Percentiles rank a stretch among this genome's conserved stretches.
These are phyloP conservation scores for Sinhomidia bicolor DNA, from an alignment of 2,888 invertebrate genomes.

Conservation along the genomic window DNA sequence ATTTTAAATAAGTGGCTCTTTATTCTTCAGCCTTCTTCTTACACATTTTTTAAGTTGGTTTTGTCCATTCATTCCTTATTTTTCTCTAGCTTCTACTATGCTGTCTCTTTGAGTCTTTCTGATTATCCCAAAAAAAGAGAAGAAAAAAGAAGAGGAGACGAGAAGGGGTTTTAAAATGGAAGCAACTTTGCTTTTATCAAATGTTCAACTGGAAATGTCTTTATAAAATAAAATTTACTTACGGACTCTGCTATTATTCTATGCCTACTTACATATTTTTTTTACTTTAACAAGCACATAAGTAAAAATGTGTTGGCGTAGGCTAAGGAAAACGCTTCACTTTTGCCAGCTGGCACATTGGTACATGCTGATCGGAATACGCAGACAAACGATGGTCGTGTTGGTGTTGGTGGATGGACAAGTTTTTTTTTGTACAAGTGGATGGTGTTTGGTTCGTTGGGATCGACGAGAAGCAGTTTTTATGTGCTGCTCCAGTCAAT, in stretches of 20 bases:
- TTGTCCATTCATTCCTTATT: background rate
- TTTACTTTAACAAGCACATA: background rate
- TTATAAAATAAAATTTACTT: constrained; percentile 29
- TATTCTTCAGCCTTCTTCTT: background rate
- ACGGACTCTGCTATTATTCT: too few relatives aligned
- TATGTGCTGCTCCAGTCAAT: constrained; percentile 5
- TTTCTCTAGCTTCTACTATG: background rate
- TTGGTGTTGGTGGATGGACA: too few relatives aligned
- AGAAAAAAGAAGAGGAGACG: background rate
- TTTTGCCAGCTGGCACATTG: constrained; percentile 66
- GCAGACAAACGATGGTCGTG: background rate
- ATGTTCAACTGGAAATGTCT: constrained; percentile 33
- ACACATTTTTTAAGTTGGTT: background rate
- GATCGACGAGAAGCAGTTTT: constrained; percentile 10
- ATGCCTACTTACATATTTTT: constrained; percentile 1
- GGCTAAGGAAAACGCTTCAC: background rate
- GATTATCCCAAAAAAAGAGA: background rate
- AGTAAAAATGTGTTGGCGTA: background rate
- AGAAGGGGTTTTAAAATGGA: constrained; percentile 11
- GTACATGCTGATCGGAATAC: background rate
- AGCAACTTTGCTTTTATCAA: background rate
- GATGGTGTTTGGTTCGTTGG: background rate
- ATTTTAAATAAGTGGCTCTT: constrained; percentile 49
- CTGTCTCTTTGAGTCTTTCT: background rate
- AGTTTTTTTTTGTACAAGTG: background rate